Base-by-base conservation (phyloP, 1,140 invertebrate species). In the Hycleus phaleratus region DNA sequence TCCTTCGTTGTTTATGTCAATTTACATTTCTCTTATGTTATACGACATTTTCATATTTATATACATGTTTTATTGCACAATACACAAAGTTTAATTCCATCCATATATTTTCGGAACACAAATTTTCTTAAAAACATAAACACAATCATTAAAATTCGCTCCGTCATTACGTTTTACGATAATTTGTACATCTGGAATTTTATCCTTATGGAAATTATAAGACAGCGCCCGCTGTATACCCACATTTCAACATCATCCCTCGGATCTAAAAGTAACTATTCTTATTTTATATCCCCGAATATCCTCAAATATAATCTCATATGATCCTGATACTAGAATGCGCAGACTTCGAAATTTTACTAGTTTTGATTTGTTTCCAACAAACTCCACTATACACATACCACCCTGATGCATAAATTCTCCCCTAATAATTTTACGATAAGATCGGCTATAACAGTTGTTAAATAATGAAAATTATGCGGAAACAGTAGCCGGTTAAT, bases 1-100 rank as follows among this genome's bases (percentile, higher is more conserved):
- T 55, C 52, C 52, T 55, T 39, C 43, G 43, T 55, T 55, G 45
- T 55, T 55, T 55, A 46, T 55, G 38, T 45, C 52, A 55, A 55
- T 55, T 55, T 55, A 55, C 26, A 55, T 55, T 32, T 55, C 45
- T n/a, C 51, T n/a, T 53, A 46, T 45, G 38, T 38, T 46, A 53
- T 46, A 53, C 51, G 51, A 46, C 51, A 46, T 43, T 46, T 53
- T 46, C 51, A 53, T 53, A 53, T 53, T 53, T 32, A 32, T 32
- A 53, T 53, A 53, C 51, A 45, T 53, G 40, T 53, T 53, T 53
- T 53, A 53, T 46, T 53, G 43, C 42, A 32, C 26, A 53, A 42
- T 53, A 32, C 32, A 45, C 51, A 53, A 53, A 45, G 25, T 53
- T 53, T 53, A 53, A 53, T 46, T 53, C 51, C 51, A 32, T 32